Evolutionary conservation across 1,140 invertebrate genomes (phyloP), one percentile per base, ranked within the genome.

Genomic region (Zaprionus inermis): DNA sequence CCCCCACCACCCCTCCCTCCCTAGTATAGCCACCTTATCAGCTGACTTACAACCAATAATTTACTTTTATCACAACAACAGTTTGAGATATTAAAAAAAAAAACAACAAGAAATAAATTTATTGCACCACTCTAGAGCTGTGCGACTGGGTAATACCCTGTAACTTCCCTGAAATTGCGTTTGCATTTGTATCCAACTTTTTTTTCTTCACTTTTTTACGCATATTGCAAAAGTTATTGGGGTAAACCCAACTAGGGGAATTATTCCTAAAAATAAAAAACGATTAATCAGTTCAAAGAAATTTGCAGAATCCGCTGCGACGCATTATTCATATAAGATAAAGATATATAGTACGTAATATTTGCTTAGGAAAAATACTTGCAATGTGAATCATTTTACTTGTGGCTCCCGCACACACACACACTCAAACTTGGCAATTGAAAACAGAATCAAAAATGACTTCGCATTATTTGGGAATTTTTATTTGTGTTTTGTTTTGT

Each of bases 401-500:
- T 28, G 24, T 28, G 3, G 14, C 41, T 52, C 49, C 46, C 51
- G 24, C 46, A 28, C 24, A 10, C 30, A 22, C 51, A n/a, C 41
- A 58, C 49, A 10, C 22, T 56, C 30, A 55, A 30, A 60, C 32
- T 61, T 63, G 57, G 36, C 55, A 66, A 66, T 58, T 72, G 54
- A 22, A 22, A 22, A 49, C 44, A 22, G 44, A 49, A 49, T 66
- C 28, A 41, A 16, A 72, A 69, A 56, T 74, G 49, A 68, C 71
- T 54, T 44, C 28, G 57, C 65, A 61, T 51, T 57, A 71, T 71
- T 64, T 12, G 16, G 30, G 38, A 38, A 49, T 30, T 32, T 46
- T 20, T 46, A 22, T 28, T 28, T 28, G 24, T 28, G 3, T 28
- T 28, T 28, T 28, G 24, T 7, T 49, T 49, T 64, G 11, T 12